phyloP scores from a whole-genome alignment of 92 coral and sea anemone genomes.

The Zoanthus gigantus region DNA sequence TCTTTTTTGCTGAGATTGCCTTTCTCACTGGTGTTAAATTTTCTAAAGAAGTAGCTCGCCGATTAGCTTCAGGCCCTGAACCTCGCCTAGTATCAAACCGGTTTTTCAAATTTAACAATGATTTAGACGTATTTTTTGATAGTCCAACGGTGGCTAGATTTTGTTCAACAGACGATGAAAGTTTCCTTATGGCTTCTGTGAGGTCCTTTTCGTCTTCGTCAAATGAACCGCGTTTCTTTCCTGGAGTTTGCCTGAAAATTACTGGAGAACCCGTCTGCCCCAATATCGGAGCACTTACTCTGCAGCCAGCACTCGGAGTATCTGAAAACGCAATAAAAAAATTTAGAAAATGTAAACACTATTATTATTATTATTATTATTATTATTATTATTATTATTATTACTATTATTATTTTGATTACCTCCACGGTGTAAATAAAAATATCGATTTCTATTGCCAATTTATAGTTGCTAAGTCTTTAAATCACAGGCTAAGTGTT shows the following conservation, averaged over 20 bases:
- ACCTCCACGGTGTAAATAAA: no score
- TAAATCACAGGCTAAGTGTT: no score
- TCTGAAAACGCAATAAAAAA: conserved; percentile 27
- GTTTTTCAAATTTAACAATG: conserved; percentile 14
- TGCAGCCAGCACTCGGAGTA: conserved; percentile 37
- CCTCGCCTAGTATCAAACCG: conserved; percentile 22
- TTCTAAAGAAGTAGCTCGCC: conserved; percentile 31
- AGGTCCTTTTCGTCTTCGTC: conserved; percentile 52
- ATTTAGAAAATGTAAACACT: background rate
- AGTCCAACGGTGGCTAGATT: conserved; percentile 37
- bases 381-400: no score
- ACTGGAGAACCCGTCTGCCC: conserved; percentile 45
- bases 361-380: no score
- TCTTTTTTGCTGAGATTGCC: conserved; percentile 3
- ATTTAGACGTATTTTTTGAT: background rate
- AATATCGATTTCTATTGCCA: no score
- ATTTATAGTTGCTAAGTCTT: no score
- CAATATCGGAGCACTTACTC: conserved; percentile 42
- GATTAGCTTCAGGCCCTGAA: conserved; percentile 28
- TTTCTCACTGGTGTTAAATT: conserved; percentile 31
- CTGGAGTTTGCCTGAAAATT: conserved; percentile 36
- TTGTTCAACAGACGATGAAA: conserved; percentile 44
- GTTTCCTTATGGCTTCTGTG: conserved; percentile 32
- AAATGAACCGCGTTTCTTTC: conserved; percentile 23
- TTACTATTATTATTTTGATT: no score